Percentiles rank a stretch among this genome's conserved stretches.
phyloP scores from a whole-genome alignment of 1,140 invertebrate species.

The Oryctes rhinoceros region DNA sequence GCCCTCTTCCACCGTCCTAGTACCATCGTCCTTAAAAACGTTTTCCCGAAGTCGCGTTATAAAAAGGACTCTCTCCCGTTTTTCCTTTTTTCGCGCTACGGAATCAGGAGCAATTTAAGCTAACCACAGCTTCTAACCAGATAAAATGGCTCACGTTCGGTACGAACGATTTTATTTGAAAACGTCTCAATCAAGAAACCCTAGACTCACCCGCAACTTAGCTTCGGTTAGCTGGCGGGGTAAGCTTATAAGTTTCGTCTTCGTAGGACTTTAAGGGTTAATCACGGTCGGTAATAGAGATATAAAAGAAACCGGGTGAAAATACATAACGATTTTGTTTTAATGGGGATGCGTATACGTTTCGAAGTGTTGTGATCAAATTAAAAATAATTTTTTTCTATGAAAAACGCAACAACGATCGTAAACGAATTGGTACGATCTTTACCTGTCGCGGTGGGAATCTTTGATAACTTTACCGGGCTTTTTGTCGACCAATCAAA shows the following conservation, averaged over 20 bases:
- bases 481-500: slow-evolving; percentile 59
- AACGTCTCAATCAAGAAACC: slow-evolving; percentile 57
- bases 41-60: neutral
- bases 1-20: neutral
- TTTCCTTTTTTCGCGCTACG: slow-evolving; percentile 39
- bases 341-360: too few relatives aligned
- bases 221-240: neutral
- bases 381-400: neutral
- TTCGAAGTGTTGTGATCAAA: too few relatives aligned
- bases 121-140: slow-evolving; percentile 46
- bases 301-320: too few relatives aligned
- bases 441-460: slow-evolving; percentile 38
- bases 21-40: slow-evolving; percentile 11
- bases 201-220: slow-evolving; percentile 58
- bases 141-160: slow-evolving; percentile 37
- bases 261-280: neutral
- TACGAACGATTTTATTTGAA: slow-evolving; percentile 44
- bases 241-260: slow-evolving; percentile 29
- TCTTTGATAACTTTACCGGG: slow-evolving; percentile 57
- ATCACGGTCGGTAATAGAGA: too few relatives aligned
- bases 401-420: neutral
- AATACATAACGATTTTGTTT: too few relatives aligned
- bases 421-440: neutral
- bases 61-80: neutral
- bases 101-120: slow-evolving; percentile 43